Evolutionary conservation across 2,113 vertebrate genomes (phyloP), one percentile per base, ranked within the genome.

Genomic region (Rhizomys pruinosus): DNA sequence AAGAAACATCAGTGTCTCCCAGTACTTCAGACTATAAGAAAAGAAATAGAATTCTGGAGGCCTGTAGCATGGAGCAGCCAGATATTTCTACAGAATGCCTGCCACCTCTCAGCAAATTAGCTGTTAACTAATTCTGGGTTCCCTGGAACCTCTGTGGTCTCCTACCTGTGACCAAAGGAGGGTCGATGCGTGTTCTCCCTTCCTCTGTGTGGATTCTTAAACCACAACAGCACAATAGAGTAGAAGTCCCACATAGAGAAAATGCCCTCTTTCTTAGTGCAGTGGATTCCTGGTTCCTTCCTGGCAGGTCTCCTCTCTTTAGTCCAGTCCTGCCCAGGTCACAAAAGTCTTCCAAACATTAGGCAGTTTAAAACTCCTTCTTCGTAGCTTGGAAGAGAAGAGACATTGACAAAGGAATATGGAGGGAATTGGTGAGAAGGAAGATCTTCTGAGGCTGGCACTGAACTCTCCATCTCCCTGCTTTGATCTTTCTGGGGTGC

Each of bases 1-100:
- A 44, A 78, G 79, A 93, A 89, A n/a, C 29, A 37, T 55, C 55
- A 34, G 66, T 86, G 59, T 64, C 94, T 63, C 22, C 59, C n/a
- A 47, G 1, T 44, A 39, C 64, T 88, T 61, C 5, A 15, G 66
- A 84, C 63, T 23, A 32, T 27, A 57, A 5, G 52, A 68, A 81
- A 47, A 63, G 37, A 44, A 57, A 23, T 77, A n/a, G 52, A 88
- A 64, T 74, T 63, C 55, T 59, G 23, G 57, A 87, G 16, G 12
- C 7, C 22, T 37, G 15, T 6, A 66, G 16, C 57, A 7, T 16
- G 34, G 57, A 15, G 11, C 9, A 23, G n/a, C 29, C 42, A 84
- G 3, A 55, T 79, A 15, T 69, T 87, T 89, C 52, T 87, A 20
- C 71, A 66, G 37, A 89, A 74, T 2, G 59, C n/a, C 37, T 16